Percentiles rank a stretch among this genome's conserved stretches.
These are phyloP conservation scores for Chymomyza amoena DNA, from an alignment of 2,888 invertebrate species.

Conservation along the genomic window DNA sequence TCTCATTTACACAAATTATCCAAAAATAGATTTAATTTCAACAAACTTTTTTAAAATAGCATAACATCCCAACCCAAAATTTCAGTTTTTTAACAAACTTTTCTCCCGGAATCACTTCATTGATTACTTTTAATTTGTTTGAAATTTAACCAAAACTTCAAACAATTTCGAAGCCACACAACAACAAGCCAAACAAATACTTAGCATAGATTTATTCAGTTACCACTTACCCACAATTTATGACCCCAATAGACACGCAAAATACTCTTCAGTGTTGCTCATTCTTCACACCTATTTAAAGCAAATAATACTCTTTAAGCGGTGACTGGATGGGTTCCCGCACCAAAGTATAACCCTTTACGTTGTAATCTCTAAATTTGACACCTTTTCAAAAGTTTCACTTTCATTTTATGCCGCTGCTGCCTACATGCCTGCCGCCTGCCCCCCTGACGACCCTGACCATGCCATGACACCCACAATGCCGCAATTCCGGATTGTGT, in stretches of 20 bases:
- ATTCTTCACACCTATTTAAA: slow-evolving; percentile 32
- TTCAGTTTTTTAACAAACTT: not conserved
- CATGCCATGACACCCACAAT: not conserved
- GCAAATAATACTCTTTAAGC: slow-evolving; percentile 29
- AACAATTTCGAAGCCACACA: not conserved
- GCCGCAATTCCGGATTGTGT: slow-evolving; percentile 52
- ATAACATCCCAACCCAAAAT: not conserved
- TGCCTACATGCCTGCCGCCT: not conserved
- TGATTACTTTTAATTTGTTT: not conserved
- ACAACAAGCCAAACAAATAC: not conserved
- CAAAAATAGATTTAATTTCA: not conserved
- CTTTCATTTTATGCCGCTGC: slow-evolving; percentile 50
- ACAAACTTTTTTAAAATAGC: not conserved
- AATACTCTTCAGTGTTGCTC: slow-evolving; percentile 30
- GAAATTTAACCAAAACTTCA: not conserved
- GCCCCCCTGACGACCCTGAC: not conserved
- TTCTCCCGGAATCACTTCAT: not conserved
- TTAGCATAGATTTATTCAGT: not conserved
- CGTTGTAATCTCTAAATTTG: slow-evolving; percentile 52
- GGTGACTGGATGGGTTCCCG: not conserved
- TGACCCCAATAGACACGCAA: slow-evolving; percentile 36
- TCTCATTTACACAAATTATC: not conserved
- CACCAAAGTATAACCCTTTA: slow-evolving; percentile 35
- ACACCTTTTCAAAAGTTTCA: slow-evolving; percentile 68
- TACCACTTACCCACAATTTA: not conserved